Base-by-base conservation (phyloP, 2,888 invertebrate genomes). In the Hyposoter dolosus region DNA sequence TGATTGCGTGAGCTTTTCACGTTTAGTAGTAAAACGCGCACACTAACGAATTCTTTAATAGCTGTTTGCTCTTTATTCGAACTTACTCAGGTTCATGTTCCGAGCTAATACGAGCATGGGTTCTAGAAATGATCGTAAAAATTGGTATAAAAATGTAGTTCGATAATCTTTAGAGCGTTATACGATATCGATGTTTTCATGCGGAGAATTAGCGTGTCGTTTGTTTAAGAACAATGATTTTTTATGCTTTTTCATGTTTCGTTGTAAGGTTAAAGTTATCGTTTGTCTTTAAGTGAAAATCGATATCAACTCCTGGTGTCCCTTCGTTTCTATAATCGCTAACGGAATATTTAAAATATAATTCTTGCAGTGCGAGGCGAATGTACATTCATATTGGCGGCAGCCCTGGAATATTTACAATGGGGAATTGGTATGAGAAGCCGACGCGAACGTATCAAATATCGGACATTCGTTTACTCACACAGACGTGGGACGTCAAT, bases 381-480 rank as follows among this genome's bases (percentile, higher is more conserved):
- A 32, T n/a, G 28, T 28, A 56, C 45, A 43, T 66, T 75, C 32
- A 60, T 68, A 23, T 60, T 35, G 23, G 12, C 9, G 53, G 5
- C 12, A 17, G 32, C 32, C 12, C 28, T 75, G 23, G 63, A 32
- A 10, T 19, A 43, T 78, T 78, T 68, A 43, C 56, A 15, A 56
- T 50, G 19, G 28, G 19, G 45, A 45, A 45, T 68, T 17, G 28
- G 12, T 35, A 28, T 15, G 75, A 40, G 43, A 80, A 75, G 47
- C 45, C 45, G 66, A 77, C 50, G 66, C 40, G 63, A 71, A 80
- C 80, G 66, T 23, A 80, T 85, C 79, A 68, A 82, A 79, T 79
- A 85, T 79, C 79, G 82, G 76, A 69, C 69, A 71, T 69, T 82
- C 82, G 82, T 76, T 76, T 79, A 63, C 63, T 45, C 71, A 65